Base-by-base conservation (phyloP, 2,888 invertebrate species). In the Agrochola litura region DNA sequence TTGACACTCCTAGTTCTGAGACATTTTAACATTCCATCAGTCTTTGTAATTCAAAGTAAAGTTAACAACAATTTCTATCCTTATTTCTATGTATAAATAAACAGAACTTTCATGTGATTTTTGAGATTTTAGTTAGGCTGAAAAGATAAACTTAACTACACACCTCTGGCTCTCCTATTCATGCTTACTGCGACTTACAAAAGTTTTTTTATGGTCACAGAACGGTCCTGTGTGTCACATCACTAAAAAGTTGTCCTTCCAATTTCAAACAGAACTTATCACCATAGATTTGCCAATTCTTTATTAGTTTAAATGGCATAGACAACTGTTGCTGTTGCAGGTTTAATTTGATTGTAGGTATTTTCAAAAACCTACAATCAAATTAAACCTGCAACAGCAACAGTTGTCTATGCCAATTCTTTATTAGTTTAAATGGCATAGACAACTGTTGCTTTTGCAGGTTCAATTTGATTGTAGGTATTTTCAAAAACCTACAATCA, bases 281-380 rank as follows among this genome's bases (percentile, higher is more conserved):
- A 43, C 10, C 9, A 19, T 25, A 16, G n/a, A 5, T 19, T 81
- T 81, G 72, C 85, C 85, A 73, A 81, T 85, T 64, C 2, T 46
- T 67, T 52, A 58, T 54, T 78, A 52, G 49, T 81, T 66, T 65
- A 61, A n/a, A 69, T 68, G 30, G 54, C 58, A 52, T 22, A 43
- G 30, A 61, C 30, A 65, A 14, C 49, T 58, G 37, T 41, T 61
- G 43, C 8, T 43, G 52, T 73, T 60, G 41, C 4, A 25, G 22
- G 10, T 41, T 25, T 22, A 22, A 41, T 52, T 52, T 68, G 22
- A n/a, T 25, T 22, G 37, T 12, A 8, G 6, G 9, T n/a, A 30
- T n/a, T 71, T 64, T 16, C 19, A 70, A 70, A 64, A 4, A n/a
- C n/a, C n/a, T n/a, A n/a, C n/a, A n/a, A n/a, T n/a, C n/a, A n/a